Evolutionary conservation across 2,113 vertebrate species (phyloP), one percentile per base, ranked within the genome.

Genomic region (Platycercus adscitus): DNA sequence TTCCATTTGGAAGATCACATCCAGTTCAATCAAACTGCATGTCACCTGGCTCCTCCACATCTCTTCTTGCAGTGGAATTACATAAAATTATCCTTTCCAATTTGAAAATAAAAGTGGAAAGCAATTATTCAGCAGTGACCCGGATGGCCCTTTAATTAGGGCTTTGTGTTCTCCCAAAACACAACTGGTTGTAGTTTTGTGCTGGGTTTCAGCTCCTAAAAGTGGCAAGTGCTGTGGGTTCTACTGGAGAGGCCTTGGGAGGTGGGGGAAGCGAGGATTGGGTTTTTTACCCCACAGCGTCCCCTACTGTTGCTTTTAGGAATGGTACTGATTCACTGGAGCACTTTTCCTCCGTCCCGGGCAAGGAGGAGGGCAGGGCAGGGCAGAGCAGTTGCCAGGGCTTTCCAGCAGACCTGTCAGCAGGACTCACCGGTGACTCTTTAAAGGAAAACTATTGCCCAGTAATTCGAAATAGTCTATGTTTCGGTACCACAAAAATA

Each of bases 61-160:
- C 31, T 43, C 8, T 86, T 80, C 77, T 64, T 73, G 6, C 18
- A 23, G 33, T 31, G 19, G 18, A 84, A 93, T 84, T 31, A 46
- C 71, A 86, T 56, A 76, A 86, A 93, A 81, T 16, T 63, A 55
- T 47, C 1, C 46, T 90, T 88, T 91, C 25, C 35, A 58, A 69
- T 75, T 61, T 94, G 43, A 88, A 93, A 95, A 92, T 91, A 79
- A 77, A 96, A 88, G 44, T 26, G 13, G 39, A 66, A 95, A 93
- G 81, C 68, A 93, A 79, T 94, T 86, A 83, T 68, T 75, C 33
- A 49, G 35, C 33, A 26, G 35, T 64, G 69, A 92, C 80, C 35
- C 64, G n/a, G 18, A 41, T 21, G 17, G 28, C 44, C 31, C 25
- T 70, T 87, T 91, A 93, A 95, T 84, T 84, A 92, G 28, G 24